phyloP scores from a whole-genome alignment of 1,140 invertebrate genomes.

The Drosophila quadrilineata region DNA sequence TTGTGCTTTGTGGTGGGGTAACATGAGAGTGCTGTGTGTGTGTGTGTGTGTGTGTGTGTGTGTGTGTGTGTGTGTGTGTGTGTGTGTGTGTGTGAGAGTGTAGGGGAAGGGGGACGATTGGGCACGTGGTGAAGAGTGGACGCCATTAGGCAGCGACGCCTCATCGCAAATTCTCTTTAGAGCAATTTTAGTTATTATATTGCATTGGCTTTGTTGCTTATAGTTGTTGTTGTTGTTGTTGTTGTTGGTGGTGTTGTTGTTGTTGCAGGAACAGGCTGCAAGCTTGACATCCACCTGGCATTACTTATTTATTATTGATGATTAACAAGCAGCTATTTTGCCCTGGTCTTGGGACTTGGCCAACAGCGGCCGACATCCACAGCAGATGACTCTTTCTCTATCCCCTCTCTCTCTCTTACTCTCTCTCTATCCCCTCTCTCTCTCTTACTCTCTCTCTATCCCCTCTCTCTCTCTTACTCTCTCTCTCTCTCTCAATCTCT shows the following conservation, averaged over 20 bases:
- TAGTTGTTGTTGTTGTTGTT: constrained; percentile 16
- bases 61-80: too few species aligned
- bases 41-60: too few species aligned
- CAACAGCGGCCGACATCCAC: constrained; percentile 20
- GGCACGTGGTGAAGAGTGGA: too few species aligned
- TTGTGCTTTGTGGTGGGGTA: too few species aligned
- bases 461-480: neutral
- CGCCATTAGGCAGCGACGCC: constrained; percentile 37
- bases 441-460: constrained; percentile 5
- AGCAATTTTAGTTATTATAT: constrained; percentile 78
- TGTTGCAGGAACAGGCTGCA: constrained; percentile 45
- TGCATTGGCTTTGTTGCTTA: constrained; percentile 69
- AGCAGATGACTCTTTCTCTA: neutral
- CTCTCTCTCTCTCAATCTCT: constrained; percentile 5
- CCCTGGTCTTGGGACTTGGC: too few species aligned
- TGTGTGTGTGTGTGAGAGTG: too few species aligned
- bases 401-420: neutral
- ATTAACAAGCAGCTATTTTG: constrained; percentile 69
- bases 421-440: neutral
- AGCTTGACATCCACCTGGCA: constrained; percentile 64
- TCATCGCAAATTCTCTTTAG: constrained; percentile 75
- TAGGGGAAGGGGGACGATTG: too few species aligned
- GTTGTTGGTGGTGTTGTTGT: constrained; percentile 6
- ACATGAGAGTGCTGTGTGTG: too few species aligned
- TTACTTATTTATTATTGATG: constrained; percentile 74